These are phyloP conservation scores for Myzus persicae DNA, from an alignment of 1,140 invertebrate genomes.

Conservation along the genomic window DNA sequence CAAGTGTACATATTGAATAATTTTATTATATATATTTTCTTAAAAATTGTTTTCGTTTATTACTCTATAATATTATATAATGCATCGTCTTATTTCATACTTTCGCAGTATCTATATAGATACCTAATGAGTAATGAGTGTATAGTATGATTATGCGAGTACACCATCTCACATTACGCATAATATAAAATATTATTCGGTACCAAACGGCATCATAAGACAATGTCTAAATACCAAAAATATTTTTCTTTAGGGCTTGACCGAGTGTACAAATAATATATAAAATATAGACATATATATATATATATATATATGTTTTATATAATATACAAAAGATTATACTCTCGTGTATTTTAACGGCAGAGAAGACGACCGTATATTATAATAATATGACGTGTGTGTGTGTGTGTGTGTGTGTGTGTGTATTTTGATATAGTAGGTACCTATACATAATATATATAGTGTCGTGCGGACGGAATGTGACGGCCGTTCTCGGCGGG, in stretches of 20 bases:
- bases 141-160: background rate
- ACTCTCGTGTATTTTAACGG: background rate
- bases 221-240: background rate
- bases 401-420: background rate
- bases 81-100: background rate
- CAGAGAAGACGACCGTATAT: background rate
- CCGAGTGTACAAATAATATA: background rate
- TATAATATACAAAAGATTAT: background rate
- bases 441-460: background rate
- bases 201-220: background rate
- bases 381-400: background rate
- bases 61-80: background rate
- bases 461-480: constrained; percentile 21
- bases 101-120: too few species aligned
- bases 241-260: background rate
- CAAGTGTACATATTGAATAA: background rate
- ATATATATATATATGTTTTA: background rate
- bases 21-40: background rate
- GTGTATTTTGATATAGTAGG: background rate
- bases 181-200: background rate
- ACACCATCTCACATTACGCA: background rate
- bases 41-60: background rate
- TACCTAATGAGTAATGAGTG: background rate
- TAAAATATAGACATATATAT: too few species aligned
- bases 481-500: constrained; percentile 11